phyloP scores from a whole-genome alignment of 2,113 vertebrate species.

The Xenus cinereus region DNA sequence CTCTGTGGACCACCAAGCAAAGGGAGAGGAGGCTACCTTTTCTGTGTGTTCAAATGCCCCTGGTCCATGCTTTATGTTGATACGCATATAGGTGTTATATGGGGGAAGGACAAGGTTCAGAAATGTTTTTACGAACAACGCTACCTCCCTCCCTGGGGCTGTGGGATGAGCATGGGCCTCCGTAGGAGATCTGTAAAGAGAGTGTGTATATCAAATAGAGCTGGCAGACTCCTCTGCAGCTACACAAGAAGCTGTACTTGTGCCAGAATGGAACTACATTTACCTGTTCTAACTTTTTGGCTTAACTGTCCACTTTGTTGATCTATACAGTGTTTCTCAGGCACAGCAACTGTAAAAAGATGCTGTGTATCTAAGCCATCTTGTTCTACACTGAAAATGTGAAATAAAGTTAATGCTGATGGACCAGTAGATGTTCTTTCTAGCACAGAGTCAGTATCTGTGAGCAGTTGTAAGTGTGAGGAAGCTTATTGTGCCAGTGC shows the following conservation, averaged over 20 bases:
- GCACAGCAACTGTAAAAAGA: background rate
- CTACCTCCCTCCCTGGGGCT: background rate
- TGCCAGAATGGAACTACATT: background rate
- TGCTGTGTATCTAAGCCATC: background rate
- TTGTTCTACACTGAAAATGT: background rate
- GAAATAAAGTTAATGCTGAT: background rate
- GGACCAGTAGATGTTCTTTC: background rate
- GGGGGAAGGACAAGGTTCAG: background rate
- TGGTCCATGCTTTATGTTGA: background rate
- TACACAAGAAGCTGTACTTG: background rate
- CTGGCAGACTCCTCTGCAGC: background rate
- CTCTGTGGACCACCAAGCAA: background rate
- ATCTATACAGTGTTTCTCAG: background rate
- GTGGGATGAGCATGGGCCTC: background rate
- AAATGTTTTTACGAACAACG: too few species aligned
- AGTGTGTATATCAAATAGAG: fast-evolving
- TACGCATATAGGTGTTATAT: background rate
- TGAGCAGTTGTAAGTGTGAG: background rate
- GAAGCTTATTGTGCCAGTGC: background rate
- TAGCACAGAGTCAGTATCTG: background rate
- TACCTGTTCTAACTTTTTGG: background rate
- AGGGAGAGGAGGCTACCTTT: background rate
- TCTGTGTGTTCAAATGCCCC: background rate
- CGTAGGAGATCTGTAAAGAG: background rate
- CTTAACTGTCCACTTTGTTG: background rate